phyloP scores from a whole-genome alignment of 2,797 vertebrate species.

The Adelosebastes latens region DNA sequence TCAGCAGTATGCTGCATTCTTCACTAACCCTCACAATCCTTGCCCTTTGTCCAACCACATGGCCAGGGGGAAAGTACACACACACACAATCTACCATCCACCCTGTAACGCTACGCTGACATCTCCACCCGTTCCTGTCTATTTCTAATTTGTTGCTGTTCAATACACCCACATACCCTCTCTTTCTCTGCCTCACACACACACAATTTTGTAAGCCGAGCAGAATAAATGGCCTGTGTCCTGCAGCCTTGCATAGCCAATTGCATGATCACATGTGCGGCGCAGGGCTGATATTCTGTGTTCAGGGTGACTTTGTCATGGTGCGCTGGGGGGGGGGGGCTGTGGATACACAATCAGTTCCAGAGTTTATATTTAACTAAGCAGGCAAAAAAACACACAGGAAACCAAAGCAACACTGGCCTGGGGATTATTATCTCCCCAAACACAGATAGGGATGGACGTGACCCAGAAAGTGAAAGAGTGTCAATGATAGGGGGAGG shows the following conservation, averaged over 20 bases:
- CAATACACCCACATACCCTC: conserved; percentile 19
- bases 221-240: conserved; percentile 70
- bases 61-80: not conserved
- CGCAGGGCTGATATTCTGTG: conserved; percentile 39
- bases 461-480: conserved; percentile 43
- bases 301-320: conserved; percentile 75
- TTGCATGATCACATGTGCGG: conserved; percentile 68
- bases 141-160: conserved; percentile 37
- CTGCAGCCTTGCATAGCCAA: conserved; percentile 56
- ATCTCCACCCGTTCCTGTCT: conserved; percentile 31
- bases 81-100: not conserved
- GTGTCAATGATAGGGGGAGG: conserved; percentile 25
- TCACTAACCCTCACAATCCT: conserved; percentile 62
- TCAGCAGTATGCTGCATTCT: conserved; percentile 71
- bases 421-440: conserved; percentile 27
- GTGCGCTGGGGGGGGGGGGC: conserved; percentile 21
- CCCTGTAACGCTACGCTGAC: not conserved
- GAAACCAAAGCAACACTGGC: conserved; percentile 15
- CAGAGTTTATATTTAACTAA: conserved; percentile 75
- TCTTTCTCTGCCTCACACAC: not conserved
- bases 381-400: conserved; percentile 1
- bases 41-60: conserved; percentile 52
- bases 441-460: conserved; percentile 30
- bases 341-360: conserved; percentile 53
- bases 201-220: conserved; percentile 44